These are phyloP conservation scores for Drosophila pegasa DNA, from an alignment of 2,888 invertebrate genomes.

Conservation along the genomic window DNA sequence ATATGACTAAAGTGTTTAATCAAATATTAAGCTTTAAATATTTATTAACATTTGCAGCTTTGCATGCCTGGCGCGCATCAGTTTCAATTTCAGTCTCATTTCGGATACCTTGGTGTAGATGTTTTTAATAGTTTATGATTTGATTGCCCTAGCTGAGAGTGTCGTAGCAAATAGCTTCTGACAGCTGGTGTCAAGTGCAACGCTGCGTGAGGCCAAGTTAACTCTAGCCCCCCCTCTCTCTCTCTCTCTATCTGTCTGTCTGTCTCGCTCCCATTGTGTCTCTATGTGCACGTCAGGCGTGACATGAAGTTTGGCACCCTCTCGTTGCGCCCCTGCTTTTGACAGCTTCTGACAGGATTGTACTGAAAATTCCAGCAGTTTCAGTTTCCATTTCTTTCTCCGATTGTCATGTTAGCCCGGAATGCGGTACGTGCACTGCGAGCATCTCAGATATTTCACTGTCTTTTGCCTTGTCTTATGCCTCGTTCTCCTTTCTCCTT, in stretches of 20 bases:
- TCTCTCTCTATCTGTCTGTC: background rate
- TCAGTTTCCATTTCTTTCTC: constrained; percentile 27
- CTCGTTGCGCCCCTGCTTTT: constrained; percentile 28
- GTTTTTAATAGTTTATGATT: constrained; percentile 22
- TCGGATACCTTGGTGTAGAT: background rate
- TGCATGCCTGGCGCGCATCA: background rate
- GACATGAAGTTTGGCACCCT: constrained; percentile 41
- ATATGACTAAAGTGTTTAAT: constrained; percentile 42
- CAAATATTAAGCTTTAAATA: constrained; percentile 21
- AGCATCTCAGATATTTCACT: constrained; percentile 18
- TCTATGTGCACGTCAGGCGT: constrained; percentile 42
- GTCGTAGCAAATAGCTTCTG: constrained; percentile 67
- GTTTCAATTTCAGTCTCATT: background rate
- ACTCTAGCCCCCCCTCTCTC: background rate
- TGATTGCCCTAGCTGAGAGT: constrained; percentile 31
- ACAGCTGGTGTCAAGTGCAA: constrained; percentile 68
- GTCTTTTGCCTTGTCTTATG: constrained; percentile 3
- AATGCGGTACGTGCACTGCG: constrained; percentile 1
- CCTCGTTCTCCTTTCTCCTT: constrained; percentile 35
- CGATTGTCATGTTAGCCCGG: constrained; percentile 9
- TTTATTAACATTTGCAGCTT: constrained; percentile 9
- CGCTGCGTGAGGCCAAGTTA: constrained; percentile 23
- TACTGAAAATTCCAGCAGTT: constrained; percentile 21
- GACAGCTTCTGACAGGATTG: constrained; percentile 48
- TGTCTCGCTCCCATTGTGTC: constrained; percentile 21